Base-by-base conservation (phyloP, 2,113 vertebrate genomes). In the Vimba vimba region DNA sequence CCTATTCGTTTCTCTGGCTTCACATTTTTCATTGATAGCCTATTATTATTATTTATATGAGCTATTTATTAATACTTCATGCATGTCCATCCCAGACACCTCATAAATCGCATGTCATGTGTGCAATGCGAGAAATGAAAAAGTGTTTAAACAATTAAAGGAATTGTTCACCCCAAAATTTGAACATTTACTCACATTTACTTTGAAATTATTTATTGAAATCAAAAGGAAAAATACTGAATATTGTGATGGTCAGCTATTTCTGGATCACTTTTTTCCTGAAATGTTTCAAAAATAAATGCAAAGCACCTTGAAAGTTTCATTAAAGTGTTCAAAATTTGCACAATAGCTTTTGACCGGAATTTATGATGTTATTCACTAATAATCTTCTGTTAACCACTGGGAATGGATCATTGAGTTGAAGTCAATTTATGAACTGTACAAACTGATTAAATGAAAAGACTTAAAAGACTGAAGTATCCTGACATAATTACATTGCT, bases 21-120 rank as follows among this genome's bases (percentile, higher is more conserved):
- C 50, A 27, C n/a, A 84, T 75, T 57, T 30, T 71, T 66, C 59
- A 85, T 75, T 69, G 45, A 78, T 71, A 57, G 19, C 19, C 55
- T 57, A 57, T 79, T 59, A 11, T 59, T 23, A 21, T 36, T 60
- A n/a, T 15, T 47, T 74, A 25, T n/a, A 25, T 39, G 6, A 59
- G 30, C 77, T 79, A 79, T 39, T 39, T n/a, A 39, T 23, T n/a
- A 59, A 59, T 39, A 25, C 12, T 60, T 43, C 3, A 79, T 25
- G 33, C 43, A 36, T 25, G 23, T 23, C 60, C n/a, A 27, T 25
- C 11, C 11, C 60, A 64, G 19, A 57, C 21, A 8, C 19, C 6
- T 57, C 19, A 64, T 64, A 64, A 64, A 13, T 64, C n/a, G 13
- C 10, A 4, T 15, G 15, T 27, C 60, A 27, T 1, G 4, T 25